Percentiles rank a stretch among this genome's conserved stretches.
These are phyloP conservation scores for Nannospalax galili DNA, from an alignment of 2,113 vertebrate genomes.

Conservation along the genomic window DNA sequence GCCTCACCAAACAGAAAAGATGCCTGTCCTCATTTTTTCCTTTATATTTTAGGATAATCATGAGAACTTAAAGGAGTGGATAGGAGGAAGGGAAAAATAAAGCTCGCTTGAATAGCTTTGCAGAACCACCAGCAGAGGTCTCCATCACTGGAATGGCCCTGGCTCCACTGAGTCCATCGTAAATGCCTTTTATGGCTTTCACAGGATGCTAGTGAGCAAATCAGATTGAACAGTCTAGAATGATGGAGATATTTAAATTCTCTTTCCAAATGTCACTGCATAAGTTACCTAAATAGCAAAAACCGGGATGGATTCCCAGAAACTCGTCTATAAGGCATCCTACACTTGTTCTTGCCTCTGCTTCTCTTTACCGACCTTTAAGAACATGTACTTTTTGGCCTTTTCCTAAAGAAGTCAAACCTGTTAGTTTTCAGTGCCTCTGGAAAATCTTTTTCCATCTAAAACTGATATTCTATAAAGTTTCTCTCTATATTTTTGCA, in stretches of 20 bases:
- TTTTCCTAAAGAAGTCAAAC: background rate
- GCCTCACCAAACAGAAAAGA: background rate
- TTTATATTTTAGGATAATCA: background rate
- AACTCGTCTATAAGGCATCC: background rate
- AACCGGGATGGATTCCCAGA: background rate
- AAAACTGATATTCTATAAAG: background rate
- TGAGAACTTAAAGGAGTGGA: background rate
- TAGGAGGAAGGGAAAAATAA: background rate
- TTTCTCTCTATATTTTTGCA: background rate
- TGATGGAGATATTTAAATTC: background rate
- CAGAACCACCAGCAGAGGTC: background rate
- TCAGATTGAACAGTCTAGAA: background rate
- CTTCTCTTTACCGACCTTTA: background rate
- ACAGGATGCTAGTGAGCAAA: background rate
- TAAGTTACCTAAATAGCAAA: background rate
- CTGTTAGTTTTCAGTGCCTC: background rate
- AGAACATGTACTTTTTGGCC: background rate
- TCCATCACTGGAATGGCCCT: background rate
- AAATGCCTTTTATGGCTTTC: background rate
- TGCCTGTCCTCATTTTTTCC: background rate
- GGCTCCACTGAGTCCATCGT: background rate
- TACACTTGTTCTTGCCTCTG: background rate
- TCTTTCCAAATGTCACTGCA: background rate
- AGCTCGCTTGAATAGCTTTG: fast-evolving
- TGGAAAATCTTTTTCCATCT: background rate